Evolutionary conservation across 2,797 vertebrate genomes (phyloP).

Genomic region (Bufotes viridis): DNA sequence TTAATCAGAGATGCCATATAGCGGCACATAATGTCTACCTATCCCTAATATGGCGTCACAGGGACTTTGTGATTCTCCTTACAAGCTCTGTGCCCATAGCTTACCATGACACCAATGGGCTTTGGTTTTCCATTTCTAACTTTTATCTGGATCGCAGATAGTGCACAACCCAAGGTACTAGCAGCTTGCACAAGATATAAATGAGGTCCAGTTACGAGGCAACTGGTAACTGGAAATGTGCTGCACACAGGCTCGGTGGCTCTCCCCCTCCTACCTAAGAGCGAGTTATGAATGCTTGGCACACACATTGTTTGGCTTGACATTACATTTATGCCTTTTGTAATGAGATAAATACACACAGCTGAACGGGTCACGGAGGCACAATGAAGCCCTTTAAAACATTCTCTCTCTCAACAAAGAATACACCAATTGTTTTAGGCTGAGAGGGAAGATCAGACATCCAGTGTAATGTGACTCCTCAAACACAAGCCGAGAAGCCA

Average conservation of each 20-base stretch:
- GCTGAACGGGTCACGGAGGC: constrained; percentile 57
- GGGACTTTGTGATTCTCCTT: neutral
- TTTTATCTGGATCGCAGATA: neutral
- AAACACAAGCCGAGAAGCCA: constrained; percentile 11
- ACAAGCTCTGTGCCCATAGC: neutral
- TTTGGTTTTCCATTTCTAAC: neutral
- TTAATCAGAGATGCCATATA: too few species aligned
- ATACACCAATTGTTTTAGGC: constrained; percentile 51
- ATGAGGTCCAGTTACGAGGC: neutral
- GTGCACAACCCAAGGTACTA: neutral
- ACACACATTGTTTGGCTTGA: constrained; percentile 57
- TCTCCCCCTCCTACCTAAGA: constrained; percentile 10
- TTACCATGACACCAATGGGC: neutral
- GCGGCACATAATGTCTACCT: too few species aligned
- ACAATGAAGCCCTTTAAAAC: constrained; percentile 57
- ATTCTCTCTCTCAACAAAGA: constrained; percentile 49
- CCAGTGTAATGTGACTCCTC: constrained; percentile 45
- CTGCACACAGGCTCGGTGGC: neutral
- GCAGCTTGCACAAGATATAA: neutral
- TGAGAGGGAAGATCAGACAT: constrained; percentile 43
- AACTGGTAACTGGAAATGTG: neutral
- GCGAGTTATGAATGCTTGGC: constrained; percentile 59
- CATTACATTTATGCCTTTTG: constrained; percentile 58
- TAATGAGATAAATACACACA: constrained; percentile 61
- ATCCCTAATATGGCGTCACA: neutral